phyloP scores from a whole-genome alignment of 2,888 invertebrate genomes.

The Nemotelus pantherinus region DNA sequence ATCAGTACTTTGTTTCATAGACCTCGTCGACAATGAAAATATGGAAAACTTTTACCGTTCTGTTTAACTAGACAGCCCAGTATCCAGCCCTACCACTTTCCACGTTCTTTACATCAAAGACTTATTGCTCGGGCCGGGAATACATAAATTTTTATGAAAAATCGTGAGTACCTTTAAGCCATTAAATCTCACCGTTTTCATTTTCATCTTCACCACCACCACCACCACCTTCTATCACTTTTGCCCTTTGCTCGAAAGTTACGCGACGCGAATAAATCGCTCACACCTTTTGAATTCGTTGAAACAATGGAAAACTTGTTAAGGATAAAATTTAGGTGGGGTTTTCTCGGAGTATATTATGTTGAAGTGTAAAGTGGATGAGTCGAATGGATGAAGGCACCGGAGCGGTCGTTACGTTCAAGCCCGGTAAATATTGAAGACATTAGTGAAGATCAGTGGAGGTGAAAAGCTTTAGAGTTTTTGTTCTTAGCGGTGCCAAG shows the following conservation, averaged over 20 bases:
- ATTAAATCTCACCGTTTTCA: background rate
- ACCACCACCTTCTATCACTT: background rate
- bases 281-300: conserved; percentile 16
- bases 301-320: conserved; percentile 29
- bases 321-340: background rate
- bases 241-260: background rate
- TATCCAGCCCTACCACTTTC: background rate
- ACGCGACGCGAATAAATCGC: conserved; percentile 9
- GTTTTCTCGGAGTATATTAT: background rate
- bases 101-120: background rate
- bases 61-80: background rate
- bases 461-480: background rate
- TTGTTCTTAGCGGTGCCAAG: background rate
- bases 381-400: background rate
- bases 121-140: conserved; percentile 27
- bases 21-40: background rate
- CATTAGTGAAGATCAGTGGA: background rate
- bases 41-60: background rate
- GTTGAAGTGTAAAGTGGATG: background rate
- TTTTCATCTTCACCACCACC: background rate
- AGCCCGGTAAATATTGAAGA: background rate
- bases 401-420: background rate
- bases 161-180: conserved; percentile 12
- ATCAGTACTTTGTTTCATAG: conserved; percentile 2
- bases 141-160: conserved; percentile 25